Evolutionary conservation across 2,888 invertebrate species (phyloP), one percentile per base, ranked within the genome.

Genomic region (Caenorhabditis virilis): DNA sequence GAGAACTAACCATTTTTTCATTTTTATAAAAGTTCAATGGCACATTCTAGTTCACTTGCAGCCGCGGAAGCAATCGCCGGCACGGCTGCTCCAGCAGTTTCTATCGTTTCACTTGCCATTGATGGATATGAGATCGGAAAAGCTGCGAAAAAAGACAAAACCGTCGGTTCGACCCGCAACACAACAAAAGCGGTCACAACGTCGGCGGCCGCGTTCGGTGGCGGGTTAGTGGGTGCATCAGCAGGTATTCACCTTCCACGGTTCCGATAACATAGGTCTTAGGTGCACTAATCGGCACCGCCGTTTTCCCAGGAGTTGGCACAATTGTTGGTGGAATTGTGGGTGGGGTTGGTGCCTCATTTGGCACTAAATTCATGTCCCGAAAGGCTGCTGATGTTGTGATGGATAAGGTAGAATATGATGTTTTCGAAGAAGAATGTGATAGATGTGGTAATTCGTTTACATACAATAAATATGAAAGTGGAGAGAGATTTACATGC

Each of bases 71-170:
- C 6, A 9, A 30, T 30, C 13, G 30, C 30, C 13, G 7, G 13
- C 7, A 13, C 30, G 6, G 30, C 30, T 30, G 30, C 6, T 13
- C 6, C 6, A 9, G 30, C 30, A 9, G 30, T 59, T 18, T 53
- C 52, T 18, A 53, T 59, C 11, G 59, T 53, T 5, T 52, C 59
- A 11, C 38, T 49, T 11, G 59, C 53, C n/a, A 53, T 48, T 22
- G 53, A 53, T 45, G 53, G 53, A 15, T 59, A 59, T 38, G 53
- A 53, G n/a, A 53, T 59, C 26, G 59, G 59, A 23, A 30, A 48
- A 25, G 49, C 52, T 22, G 59, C 53, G 22, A 48, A 53, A 25
- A 59, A 53, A 27, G 59, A 59, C 38, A 38, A 53, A 59, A 22
- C 43, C 6, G 30, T 13, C 6, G 13, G 13, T 9, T 9, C 30